Evolutionary conservation across 2,888 invertebrate species (phyloP).

Genomic region (Trimorus sp.): DNA sequence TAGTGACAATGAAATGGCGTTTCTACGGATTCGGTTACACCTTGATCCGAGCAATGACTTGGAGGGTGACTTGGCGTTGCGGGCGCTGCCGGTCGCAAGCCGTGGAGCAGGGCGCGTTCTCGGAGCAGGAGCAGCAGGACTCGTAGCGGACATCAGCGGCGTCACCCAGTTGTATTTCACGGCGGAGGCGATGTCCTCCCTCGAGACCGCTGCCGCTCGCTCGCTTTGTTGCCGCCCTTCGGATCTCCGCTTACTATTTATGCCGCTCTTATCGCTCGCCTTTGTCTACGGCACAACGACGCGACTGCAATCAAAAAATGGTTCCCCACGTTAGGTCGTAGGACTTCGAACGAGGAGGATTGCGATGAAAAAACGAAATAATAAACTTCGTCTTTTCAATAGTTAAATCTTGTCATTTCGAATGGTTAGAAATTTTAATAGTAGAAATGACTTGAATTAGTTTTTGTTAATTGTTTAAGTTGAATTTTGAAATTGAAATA

Average conservation of each 20-base stretch:
- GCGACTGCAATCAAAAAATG: constrained; percentile 22
- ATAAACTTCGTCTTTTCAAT: no score
- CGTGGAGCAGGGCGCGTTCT: constrained; percentile 72
- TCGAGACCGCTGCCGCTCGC: constrained; percentile 62
- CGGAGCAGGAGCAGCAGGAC: constrained; percentile 66
- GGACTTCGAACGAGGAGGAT: background rate
- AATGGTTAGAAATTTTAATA: no score
- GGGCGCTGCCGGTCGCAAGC: constrained; percentile 46
- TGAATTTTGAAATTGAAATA: no score
- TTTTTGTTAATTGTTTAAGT: no score
- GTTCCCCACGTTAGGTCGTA: background rate
- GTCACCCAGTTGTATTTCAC: constrained; percentile 69
- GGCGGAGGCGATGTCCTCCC: constrained; percentile 69
- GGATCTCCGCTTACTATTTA: constrained; percentile 41
- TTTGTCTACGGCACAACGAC: constrained; percentile 16
- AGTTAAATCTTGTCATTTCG: no score
- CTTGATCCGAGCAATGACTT: constrained; percentile 62
- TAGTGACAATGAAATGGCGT: constrained; percentile 67
- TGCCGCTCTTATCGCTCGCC: constrained; percentile 21
- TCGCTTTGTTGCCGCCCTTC: constrained; percentile 23
- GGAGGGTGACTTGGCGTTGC: constrained; percentile 64
- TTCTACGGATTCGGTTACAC: constrained; percentile 63
- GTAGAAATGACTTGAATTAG: no score
- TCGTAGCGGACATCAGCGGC: constrained; percentile 79
- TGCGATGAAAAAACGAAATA: background rate